Conservation (phyloP, 2,888 invertebrate species). For the Scrobipalpa costella region DNA sequence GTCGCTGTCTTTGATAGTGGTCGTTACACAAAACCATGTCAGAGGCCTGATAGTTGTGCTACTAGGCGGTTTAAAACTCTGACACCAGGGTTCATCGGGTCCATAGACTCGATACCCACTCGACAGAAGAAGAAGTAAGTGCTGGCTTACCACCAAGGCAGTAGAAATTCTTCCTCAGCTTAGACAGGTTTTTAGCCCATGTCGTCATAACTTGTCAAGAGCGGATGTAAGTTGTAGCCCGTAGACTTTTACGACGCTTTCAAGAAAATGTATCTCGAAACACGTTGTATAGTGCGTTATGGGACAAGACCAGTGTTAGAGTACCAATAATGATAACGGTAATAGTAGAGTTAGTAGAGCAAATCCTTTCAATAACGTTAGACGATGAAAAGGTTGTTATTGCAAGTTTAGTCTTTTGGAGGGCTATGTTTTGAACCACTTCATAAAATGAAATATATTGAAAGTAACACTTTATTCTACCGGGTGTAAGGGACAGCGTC, state of each 20-base stretch:
- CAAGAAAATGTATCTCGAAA: background rate
- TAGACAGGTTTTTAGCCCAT: background rate
- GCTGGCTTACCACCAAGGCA: background rate
- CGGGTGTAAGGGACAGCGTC: too few species aligned
- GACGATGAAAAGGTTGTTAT: background rate
- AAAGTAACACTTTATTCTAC: too few species aligned
- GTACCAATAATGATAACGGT: background rate
- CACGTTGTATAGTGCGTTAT: background rate
- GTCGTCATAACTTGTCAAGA: background rate
- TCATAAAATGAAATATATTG: too few species aligned
- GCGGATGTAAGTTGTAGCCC: background rate
- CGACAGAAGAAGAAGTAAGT: too few species aligned
- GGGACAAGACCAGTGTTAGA: background rate
- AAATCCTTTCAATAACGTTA: background rate
- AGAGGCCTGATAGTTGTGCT: too few species aligned
- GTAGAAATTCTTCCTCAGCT: background rate
- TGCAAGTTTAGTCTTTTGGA: too few species aligned
- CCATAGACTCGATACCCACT: too few species aligned
- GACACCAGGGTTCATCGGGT: too few species aligned
- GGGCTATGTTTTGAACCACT: too few species aligned
- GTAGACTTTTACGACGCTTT: slow-evolving; percentile 5
- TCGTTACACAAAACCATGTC: too few species aligned
- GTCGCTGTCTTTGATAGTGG: too few species aligned
- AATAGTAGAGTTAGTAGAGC: background rate
- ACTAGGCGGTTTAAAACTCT: too few species aligned